Conservation (phyloP, 2,888 invertebrate species). For the Abrostola tripartita region DNA sequence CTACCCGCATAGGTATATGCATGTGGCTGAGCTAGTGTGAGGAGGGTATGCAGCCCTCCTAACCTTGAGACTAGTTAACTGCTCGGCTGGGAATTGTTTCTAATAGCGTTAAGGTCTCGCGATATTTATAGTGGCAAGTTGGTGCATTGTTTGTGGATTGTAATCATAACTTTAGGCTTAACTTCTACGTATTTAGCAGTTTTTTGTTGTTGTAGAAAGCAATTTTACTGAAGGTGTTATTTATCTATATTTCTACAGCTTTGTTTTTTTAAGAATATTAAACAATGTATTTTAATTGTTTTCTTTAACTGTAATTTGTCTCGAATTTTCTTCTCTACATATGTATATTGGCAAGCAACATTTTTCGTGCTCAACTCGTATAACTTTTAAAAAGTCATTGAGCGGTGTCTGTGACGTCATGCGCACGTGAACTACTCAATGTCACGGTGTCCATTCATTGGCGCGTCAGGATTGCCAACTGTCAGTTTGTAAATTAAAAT, state of each 20-base stretch:
- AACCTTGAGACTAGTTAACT: constrained; percentile 44
- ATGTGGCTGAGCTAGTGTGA: constrained; percentile 11
- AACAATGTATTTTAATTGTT: too few relatives aligned
- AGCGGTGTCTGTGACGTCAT: constrained; percentile 47
- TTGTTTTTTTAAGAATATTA: too few relatives aligned
- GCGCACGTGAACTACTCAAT: constrained; percentile 63
- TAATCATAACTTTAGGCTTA: not conserved
- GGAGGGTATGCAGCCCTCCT: constrained; percentile 17
- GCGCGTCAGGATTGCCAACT: constrained; percentile 47
- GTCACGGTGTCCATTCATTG: constrained; percentile 73
- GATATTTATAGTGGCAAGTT: constrained; percentile 28
- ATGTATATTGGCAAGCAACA: too few relatives aligned
- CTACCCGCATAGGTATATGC: not conserved
- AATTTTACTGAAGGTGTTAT: too few relatives aligned
- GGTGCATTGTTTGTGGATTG: constrained; percentile 18
- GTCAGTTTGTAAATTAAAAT: constrained; percentile 11
- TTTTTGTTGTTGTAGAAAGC: too few relatives aligned
- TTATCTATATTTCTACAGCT: too few relatives aligned
- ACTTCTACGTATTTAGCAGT: too few relatives aligned
- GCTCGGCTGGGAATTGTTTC: constrained; percentile 39
- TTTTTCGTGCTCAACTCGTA: constrained; percentile 32
- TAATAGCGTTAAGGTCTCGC: constrained; percentile 35
- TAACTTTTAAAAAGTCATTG: constrained; percentile 46
- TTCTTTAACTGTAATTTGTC: too few relatives aligned
- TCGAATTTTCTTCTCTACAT: too few relatives aligned